phyloP scores from a whole-genome alignment of 1,140 invertebrate species.

The Hyles euphorbiae region DNA sequence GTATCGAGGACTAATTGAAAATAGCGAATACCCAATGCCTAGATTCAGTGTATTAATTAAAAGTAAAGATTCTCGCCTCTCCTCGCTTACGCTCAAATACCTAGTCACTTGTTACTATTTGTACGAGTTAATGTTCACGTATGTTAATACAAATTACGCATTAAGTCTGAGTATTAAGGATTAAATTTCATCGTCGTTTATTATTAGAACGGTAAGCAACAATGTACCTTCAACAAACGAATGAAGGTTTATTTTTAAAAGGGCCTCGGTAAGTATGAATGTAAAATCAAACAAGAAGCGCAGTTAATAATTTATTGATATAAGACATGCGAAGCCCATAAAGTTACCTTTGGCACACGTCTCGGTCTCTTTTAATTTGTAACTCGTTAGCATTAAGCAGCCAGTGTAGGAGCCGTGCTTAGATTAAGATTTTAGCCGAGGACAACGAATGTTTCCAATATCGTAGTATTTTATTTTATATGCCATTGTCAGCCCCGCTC shows the following conservation, averaged over 20 bases:
- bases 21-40: constrained; percentile 54
- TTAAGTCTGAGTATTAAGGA: constrained; percentile 47
- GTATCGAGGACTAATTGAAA: constrained; percentile 61
- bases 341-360: constrained; percentile 73
- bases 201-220: constrained; percentile 26
- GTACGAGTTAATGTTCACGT: constrained; percentile 38
- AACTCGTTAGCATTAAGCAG: constrained; percentile 67
- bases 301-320: constrained; percentile 75
- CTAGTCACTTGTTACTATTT: constrained; percentile 54
- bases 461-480: constrained; percentile 24
- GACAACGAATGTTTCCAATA: constrained; percentile 42
- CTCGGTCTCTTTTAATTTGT: constrained; percentile 72
- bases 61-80: constrained; percentile 66
- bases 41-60: constrained; percentile 67
- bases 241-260: constrained; percentile 51
- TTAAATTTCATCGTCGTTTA: constrained; percentile 46
- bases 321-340: constrained; percentile 74
- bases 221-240: constrained; percentile 42
- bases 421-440: constrained; percentile 63
- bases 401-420: constrained; percentile 35
- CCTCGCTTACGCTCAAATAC: constrained; percentile 51
- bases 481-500: constrained; percentile 14
- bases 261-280: constrained; percentile 48
- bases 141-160: constrained; percentile 57
- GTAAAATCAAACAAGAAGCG: constrained; percentile 71